Base-by-base conservation (phyloP, 2,797 vertebrate species). In the Setipinna tenuifilis region DNA sequence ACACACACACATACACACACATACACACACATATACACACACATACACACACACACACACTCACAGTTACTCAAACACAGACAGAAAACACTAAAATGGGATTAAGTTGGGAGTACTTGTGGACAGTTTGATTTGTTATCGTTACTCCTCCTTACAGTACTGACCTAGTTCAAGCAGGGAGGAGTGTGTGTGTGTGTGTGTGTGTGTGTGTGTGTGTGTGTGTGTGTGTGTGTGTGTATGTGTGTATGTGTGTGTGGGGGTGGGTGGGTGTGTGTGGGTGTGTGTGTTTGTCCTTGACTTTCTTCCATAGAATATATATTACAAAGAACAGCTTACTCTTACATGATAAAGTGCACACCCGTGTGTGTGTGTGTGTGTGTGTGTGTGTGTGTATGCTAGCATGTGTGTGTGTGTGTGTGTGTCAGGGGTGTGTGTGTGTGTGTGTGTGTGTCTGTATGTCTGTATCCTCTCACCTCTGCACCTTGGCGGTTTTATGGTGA, bases 391-490 rank as follows among this genome's bases (percentile, higher is more conserved):
- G 35, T 41, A n/a, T 62, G 61, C n/a, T 14, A 19, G 61, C n/a
- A 7, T 62, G 81, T 28, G 21, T 46, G 57, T 75, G 23, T 84
- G 61, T 62, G 44, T 16, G 35, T 82, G 84, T 58, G 41, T 85
- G 78, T 46, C 35, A 41, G 35, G 35, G 35, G 84, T 23, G 81
- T 59, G 21, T 81, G 59, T 61, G 14, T 88, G 93, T 94, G 88
- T 89, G 83, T 71, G n/a, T 35, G 85, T 89, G 81, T 68, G 84
- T n/a, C 71, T 88, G 44, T 54, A 54, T 14, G 6, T 7, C 2
- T 59, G 58, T 75, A 31, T 35, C 11, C 31, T 31, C 12, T 75
- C 31, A 75, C 68, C 68, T 75, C 16, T 75, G 68, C 3, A 75
- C 31, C 16, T 17, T 35, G 28, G 1, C 28, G 28, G 1, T 14